Evolutionary conservation across 2,113 vertebrate genomes (phyloP).

Genomic region (Sylvicapra grimmia): DNA sequence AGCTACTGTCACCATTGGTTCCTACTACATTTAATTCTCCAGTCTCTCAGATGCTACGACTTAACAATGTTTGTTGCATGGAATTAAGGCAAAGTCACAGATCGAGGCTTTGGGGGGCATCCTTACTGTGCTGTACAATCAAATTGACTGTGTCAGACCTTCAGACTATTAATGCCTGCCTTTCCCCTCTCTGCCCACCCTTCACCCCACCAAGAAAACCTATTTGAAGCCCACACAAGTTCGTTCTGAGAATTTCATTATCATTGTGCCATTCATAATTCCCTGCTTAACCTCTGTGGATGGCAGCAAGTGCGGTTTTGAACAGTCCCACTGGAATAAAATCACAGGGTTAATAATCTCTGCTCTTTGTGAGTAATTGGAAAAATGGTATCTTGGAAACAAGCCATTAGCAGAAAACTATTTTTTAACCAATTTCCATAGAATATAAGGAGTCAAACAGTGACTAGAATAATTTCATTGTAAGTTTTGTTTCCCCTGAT

Average conservation of each 20-base stretch:
- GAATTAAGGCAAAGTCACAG: neutral
- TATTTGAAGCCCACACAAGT: neutral
- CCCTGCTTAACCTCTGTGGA: constrained; percentile 24
- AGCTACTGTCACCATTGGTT: neutral
- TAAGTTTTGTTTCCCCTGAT: neutral
- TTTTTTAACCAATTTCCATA: neutral
- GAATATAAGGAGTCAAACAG: neutral
- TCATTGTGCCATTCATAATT: constrained; percentile 23
- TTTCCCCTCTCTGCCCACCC: neutral
- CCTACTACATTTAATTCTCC: neutral
- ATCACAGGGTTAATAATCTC: constrained; percentile 56
- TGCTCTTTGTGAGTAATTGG: constrained; percentile 40
- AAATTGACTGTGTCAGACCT: neutral
- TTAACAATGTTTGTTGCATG: neutral
- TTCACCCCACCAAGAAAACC: neutral
- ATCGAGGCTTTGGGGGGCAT: neutral
- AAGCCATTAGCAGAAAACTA: constrained; percentile 38
- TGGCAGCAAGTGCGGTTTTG: neutral
- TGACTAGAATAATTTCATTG: neutral
- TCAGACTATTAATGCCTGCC: neutral
- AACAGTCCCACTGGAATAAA: constrained; percentile 29
- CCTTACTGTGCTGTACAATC: neutral
- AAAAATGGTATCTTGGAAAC: constrained; percentile 56
- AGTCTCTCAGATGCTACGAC: neutral
- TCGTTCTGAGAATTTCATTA: constrained; percentile 37